Conservation (phyloP, 1,140 invertebrate genomes). For the Pinna nobilis region DNA sequence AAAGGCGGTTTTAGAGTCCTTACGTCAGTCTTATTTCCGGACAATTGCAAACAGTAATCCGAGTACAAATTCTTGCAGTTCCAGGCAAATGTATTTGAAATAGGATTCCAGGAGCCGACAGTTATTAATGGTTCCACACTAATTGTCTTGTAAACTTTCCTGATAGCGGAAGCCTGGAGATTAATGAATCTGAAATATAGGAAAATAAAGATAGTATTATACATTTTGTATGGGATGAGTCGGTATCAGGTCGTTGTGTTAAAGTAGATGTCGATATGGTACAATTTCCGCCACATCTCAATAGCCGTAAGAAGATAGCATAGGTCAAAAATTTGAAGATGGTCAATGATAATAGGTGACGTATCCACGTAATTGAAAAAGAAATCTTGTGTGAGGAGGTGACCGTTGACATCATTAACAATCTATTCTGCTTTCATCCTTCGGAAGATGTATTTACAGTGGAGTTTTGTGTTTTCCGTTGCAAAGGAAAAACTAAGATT, state of each 20-base stretch:
- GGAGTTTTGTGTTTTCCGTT: too few relatives aligned
- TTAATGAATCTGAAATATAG: slow-evolving; percentile 10
- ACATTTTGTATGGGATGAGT: neutral
- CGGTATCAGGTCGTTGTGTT: neutral
- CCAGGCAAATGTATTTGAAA: slow-evolving; percentile 11
- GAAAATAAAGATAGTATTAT: neutral
- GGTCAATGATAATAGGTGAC: too few relatives aligned
- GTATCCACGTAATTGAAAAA: too few relatives aligned
- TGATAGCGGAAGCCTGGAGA: slow-evolving; percentile 5
- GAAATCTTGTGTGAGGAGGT: too few relatives aligned
- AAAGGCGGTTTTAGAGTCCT: neutral
- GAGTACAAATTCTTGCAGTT: slow-evolving; percentile 16
- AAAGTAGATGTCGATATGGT: too few relatives aligned
- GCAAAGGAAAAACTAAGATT: too few relatives aligned
- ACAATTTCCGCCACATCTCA: too few relatives aligned
- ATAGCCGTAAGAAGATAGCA: too few relatives aligned
- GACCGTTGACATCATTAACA: too few relatives aligned
- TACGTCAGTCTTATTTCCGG: slow-evolving; percentile 5
- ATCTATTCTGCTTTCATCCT: too few relatives aligned
- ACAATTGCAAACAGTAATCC: slow-evolving; percentile 9
- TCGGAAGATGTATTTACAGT: too few relatives aligned
- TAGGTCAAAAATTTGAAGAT: too few relatives aligned
- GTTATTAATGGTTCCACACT: slow-evolving; percentile 5
- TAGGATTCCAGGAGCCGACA: neutral
- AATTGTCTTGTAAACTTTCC: slow-evolving; percentile 10